These are phyloP conservation scores for Octopus bimaculoides DNA, from an alignment of 1,140 invertebrate genomes.

Conservation along the genomic window DNA sequence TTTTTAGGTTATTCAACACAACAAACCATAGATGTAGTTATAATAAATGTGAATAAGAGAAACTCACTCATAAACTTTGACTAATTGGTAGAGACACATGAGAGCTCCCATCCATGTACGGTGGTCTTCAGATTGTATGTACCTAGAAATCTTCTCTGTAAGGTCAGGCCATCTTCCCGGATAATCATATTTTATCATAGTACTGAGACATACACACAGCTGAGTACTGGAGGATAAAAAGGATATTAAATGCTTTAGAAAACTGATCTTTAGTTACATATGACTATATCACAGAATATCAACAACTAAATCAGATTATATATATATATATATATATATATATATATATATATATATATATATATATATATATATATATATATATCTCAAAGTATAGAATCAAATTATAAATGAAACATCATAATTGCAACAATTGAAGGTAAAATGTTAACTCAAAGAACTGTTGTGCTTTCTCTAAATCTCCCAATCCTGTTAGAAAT, in stretches of 20 bases:
- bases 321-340: too few relatives aligned
- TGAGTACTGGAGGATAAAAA: constrained; percentile 68
- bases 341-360: too few relatives aligned
- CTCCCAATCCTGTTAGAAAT: too few relatives aligned
- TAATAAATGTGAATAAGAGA: background rate
- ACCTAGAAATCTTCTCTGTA: constrained; percentile 88
- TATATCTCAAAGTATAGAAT: too few relatives aligned
- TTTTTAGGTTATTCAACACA: background rate
- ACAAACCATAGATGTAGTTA: background rate
- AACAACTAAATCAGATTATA: too few relatives aligned
- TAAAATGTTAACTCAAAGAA: too few relatives aligned
- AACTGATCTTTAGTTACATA: background rate
- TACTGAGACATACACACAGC: constrained; percentile 84
- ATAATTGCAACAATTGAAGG: too few relatives aligned
- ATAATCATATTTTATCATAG: constrained; percentile 94
- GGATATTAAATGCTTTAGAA: background rate
- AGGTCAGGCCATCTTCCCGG: constrained; percentile 93
- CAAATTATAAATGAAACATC: too few relatives aligned
- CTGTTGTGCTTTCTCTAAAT: too few relatives aligned
- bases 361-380: too few relatives aligned
- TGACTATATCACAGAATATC: background rate
- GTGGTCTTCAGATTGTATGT: constrained; percentile 78
- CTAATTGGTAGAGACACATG: constrained; percentile 87
- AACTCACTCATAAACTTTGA: constrained; percentile 90
- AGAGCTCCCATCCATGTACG: constrained; percentile 86